Evolutionary conservation across 2,113 vertebrate genomes (phyloP).

Genomic region (Agelaius phoeniceus): DNA sequence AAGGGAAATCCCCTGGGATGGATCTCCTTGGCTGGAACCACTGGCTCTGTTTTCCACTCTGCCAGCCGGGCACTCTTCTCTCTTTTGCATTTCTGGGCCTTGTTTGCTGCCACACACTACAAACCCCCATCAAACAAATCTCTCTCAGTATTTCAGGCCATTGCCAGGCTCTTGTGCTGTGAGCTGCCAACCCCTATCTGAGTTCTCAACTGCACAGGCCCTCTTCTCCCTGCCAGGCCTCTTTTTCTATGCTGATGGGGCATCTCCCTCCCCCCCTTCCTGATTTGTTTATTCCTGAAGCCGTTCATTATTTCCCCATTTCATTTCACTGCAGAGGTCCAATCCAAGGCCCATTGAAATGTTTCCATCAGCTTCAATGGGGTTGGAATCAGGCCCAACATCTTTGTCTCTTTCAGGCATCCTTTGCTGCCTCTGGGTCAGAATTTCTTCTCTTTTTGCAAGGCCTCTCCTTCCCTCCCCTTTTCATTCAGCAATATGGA

Average conservation of each 20-base stretch:
- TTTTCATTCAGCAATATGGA: background rate
- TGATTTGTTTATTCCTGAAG: background rate
- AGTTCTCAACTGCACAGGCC: background rate
- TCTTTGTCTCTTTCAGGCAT: background rate
- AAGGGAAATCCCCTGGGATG: background rate
- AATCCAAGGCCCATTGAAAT: constrained; percentile 38
- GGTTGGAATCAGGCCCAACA: background rate
- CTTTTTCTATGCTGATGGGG: background rate
- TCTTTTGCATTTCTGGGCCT: background rate
- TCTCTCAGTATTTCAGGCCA: background rate
- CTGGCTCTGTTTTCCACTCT: background rate
- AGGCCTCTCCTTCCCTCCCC: background rate
- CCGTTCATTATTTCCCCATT: background rate
- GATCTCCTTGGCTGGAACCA: background rate
- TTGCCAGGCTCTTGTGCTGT: background rate
- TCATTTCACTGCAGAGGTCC: background rate
- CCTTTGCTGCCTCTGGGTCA: background rate
- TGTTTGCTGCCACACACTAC: background rate
- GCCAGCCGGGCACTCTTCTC: background rate
- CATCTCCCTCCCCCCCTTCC: background rate
- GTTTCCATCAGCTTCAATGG: background rate
- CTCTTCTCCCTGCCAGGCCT: constrained; percentile 20
- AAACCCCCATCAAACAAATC: background rate
- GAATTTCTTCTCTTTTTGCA: background rate
- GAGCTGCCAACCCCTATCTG: background rate